Percentiles rank a stretch among this genome's conserved stretches.
Evolutionary conservation across 2,113 vertebrate genomes (phyloP).

Genomic region (Malurus elegans): DNA sequence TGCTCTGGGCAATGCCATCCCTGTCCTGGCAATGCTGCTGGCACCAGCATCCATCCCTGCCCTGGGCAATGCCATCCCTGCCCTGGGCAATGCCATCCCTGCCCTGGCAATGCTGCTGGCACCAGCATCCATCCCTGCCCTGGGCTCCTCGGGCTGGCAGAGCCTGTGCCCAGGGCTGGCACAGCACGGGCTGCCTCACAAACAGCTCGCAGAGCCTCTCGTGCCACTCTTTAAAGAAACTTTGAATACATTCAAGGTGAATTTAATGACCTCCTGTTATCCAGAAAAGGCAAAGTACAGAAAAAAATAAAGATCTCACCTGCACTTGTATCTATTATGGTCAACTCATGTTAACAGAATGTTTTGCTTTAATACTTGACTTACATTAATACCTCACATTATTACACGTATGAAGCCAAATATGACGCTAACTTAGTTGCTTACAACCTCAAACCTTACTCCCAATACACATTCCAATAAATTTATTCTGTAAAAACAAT

Average conservation of each 20-base stretch:
- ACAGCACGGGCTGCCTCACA: neutral
- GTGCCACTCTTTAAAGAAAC: conserved; percentile 36
- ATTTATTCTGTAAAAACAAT: conserved; percentile 99
- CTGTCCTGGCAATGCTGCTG: no score
- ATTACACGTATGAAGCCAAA: conserved; percentile 80
- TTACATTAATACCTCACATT: conserved; percentile 82
- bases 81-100: no score
- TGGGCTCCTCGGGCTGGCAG: no score
- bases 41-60: no score
- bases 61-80: no score
- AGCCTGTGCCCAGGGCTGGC: neutral
- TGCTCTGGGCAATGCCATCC: no score
- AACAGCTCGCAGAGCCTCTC: neutral
- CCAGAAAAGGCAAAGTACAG: conserved; percentile 62
- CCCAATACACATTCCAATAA: conserved; percentile 89
- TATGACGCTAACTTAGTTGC: conserved; percentile 78
- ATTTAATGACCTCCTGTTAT: conserved; percentile 60
- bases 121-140: no score
- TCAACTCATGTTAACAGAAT: conserved; percentile 77
- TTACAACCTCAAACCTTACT: conserved; percentile 82
- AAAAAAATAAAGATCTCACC: conserved; percentile 71
- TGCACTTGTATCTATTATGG: conserved; percentile 74
- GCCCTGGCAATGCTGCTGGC: no score
- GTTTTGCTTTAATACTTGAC: conserved; percentile 81
- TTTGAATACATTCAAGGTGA: conserved; percentile 54